Percentiles rank a stretch among this genome's conserved stretches.
These are phyloP conservation scores for Miltochrista miniata DNA, from an alignment of 2,888 invertebrate species.

Conservation along the genomic window DNA sequence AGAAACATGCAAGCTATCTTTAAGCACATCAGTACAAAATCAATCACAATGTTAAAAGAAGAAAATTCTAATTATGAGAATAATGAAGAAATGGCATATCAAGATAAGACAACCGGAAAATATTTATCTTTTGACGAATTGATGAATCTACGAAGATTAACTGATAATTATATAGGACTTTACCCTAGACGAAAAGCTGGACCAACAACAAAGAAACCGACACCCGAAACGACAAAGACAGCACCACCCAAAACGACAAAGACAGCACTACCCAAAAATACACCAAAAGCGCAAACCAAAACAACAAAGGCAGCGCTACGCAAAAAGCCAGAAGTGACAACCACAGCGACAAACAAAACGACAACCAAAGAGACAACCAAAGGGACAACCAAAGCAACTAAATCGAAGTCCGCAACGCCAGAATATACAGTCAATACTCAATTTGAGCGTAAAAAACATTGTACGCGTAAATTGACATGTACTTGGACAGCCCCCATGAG, in stretches of 20 bases:
- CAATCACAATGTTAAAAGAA: slow-evolving; percentile 57
- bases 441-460: slow-evolving; percentile 20
- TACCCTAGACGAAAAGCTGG: slow-evolving; percentile 43
- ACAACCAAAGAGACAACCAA: slow-evolving; percentile 53
- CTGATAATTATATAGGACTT: slow-evolving; percentile 37
- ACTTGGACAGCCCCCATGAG: slow-evolving; percentile 67
- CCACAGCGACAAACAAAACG: no score
- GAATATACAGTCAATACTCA: no score
- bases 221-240: neutral
- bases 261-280: no score
- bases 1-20: slow-evolving; percentile 22
- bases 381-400: slow-evolving; percentile 36
- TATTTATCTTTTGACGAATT: slow-evolving; percentile 76
- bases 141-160: slow-evolving; percentile 68
- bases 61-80: slow-evolving; percentile 22
- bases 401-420: no score
- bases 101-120: slow-evolving; percentile 58
- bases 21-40: slow-evolving; percentile 44
- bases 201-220: neutral
- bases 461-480: slow-evolving; percentile 72
- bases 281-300: slow-evolving; percentile 1
- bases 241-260: slow-evolving; percentile 1
- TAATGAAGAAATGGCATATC: slow-evolving; percentile 20
- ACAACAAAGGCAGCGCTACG: neutral
- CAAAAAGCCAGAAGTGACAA: neutral